Base-by-base conservation (phyloP, 2,888 invertebrate genomes). In the Chorisops tibialis region DNA sequence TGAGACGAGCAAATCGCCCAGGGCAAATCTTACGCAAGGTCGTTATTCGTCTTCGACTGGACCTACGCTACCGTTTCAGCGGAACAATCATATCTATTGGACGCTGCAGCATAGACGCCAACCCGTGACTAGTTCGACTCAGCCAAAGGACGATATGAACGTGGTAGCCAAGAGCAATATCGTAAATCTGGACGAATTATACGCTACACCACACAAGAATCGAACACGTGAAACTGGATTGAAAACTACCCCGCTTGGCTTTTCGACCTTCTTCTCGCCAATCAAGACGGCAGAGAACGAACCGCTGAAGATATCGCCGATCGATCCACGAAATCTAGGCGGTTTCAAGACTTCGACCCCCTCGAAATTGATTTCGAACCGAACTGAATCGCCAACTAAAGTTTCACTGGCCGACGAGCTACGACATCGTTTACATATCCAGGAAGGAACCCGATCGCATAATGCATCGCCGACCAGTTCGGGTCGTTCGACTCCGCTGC, bases 271-370 rank as follows among this genome's bases (percentile, higher is more conserved):
- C 43, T 69, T 68, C 61, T 69, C 70, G 30, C 68, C 68, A n/a
- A 66, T 66, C 30, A 47, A 22, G 11, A 30, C 45, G 5, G 30
- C 30, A 5, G 18, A 37, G 6, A n/a, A 22, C 6, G 24, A 16
- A 61, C 64, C 67, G 49, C 50, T 43, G 67, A 82, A 79, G 74
- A 83, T 87, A 73, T 87, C 87, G 45, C 87, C 87, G 6, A 86
- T 87, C 67, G 86, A 86, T 75, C 86, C 87, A 4, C 77, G 85
- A 65, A 81, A 80, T 67, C 11, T 45, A 4, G 81, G 80, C 12
- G 77, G 82, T 22, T 87, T 88, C 68, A 83, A 85, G 73, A 85
- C 87, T 22, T 88, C 88, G 11, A 88, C 88, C 16, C 88, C 88
- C 9, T 83, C 85, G 1, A 71, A 72, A 22, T 7, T 30, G 7